Percentiles rank a stretch among this genome's conserved stretches.
phyloP scores from a whole-genome alignment of 2,888 invertebrate species.

The Cepaea hortensis region DNA sequence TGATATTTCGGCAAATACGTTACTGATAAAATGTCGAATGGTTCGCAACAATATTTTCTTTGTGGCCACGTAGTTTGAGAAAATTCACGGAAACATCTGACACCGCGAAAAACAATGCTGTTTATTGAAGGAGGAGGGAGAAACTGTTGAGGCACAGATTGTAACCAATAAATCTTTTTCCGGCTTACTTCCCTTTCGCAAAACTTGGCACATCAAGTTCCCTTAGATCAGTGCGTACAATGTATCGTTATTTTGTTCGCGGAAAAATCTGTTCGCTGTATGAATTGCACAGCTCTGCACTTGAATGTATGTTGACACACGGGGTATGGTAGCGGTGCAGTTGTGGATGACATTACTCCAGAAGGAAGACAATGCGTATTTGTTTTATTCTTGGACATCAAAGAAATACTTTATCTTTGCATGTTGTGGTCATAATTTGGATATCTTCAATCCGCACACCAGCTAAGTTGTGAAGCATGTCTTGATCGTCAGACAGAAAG shows the following conservation, averaged over 20 bases:
- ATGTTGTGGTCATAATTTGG: no score
- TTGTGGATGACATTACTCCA: background rate
- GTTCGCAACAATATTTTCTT: slow-evolving; percentile 24
- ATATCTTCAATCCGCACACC: no score
- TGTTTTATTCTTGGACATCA: no score
- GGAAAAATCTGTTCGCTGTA: background rate
- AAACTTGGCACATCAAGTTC: background rate
- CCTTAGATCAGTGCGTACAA: background rate
- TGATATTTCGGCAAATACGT: slow-evolving; percentile 26
- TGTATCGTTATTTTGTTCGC: background rate
- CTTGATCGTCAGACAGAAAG: no score
- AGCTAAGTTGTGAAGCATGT: no score
- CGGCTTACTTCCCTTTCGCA: slow-evolving; percentile 17
- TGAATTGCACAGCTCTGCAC: background rate
- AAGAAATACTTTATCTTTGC: no score
- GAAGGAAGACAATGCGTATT: background rate
- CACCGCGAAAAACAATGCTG: background rate
- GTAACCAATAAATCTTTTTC: slow-evolving; percentile 15
- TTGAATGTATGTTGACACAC: background rate
- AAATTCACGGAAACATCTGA: slow-evolving; percentile 1
- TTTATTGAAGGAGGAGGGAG: background rate
- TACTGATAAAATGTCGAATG: slow-evolving; percentile 21
- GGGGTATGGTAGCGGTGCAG: background rate
- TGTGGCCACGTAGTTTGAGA: slow-evolving; percentile 18
- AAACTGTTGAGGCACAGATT: background rate